These are phyloP conservation scores for Botrylloides violaceus DNA, from an alignment of 23 tunicate genomes.

Conservation along the genomic window DNA sequence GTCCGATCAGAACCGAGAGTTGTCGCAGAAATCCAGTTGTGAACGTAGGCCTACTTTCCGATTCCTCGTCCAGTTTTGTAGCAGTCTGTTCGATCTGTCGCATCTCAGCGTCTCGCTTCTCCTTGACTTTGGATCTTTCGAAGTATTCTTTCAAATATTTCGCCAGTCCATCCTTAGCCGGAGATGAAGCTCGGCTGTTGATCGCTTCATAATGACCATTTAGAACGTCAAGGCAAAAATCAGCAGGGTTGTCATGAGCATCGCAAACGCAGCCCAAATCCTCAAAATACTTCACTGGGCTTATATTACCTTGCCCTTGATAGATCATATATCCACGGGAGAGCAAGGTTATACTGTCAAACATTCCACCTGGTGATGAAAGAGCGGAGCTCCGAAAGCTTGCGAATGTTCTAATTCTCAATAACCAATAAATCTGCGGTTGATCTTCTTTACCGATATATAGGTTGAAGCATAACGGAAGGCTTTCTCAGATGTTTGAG, in stretches of 20 bases:
- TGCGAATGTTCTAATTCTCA: too few species aligned
- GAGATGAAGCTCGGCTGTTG: too few species aligned
- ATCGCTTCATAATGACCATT: conserved; percentile 53
- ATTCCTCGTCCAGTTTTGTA: neutral
- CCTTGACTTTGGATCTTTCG: neutral
- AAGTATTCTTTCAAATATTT: neutral
- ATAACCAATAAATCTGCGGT: too few species aligned
- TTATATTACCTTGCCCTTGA: conserved; percentile 53
- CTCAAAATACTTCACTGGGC: conserved; percentile 66
- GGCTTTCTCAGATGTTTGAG: too few species aligned
- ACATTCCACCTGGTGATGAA: too few species aligned
- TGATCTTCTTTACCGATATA: too few species aligned
- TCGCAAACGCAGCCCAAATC: conserved; percentile 67
- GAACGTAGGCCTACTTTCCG: neutral
- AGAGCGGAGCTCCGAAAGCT: too few species aligned
- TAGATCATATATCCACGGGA: conserved; percentile 51
- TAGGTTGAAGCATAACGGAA: too few species aligned
- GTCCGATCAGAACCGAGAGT: conserved; percentile 37
- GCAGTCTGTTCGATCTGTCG: neutral
- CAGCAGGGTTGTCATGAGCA: conserved; percentile 89
- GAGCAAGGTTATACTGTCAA: conserved; percentile 70
- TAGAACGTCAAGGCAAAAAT: conserved; percentile 80
- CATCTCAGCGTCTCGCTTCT: neutral
- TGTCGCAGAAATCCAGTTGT: conserved; percentile 66
- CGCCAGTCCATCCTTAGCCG: neutral